Conservation (phyloP, 2,113 vertebrate species). For the Rhinopomastus cyanomelas region DNA sequence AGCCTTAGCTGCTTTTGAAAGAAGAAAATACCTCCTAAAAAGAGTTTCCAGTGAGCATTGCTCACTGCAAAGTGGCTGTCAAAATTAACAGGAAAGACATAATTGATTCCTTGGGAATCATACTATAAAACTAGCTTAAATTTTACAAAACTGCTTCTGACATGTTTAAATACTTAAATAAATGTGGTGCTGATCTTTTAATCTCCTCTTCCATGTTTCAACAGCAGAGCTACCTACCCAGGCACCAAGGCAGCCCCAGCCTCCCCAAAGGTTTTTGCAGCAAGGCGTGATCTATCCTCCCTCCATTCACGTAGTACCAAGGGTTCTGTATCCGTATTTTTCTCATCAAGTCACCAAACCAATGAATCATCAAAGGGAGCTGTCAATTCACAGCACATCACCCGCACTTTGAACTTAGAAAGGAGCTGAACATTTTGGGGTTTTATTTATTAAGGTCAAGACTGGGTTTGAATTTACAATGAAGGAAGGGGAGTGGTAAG, state of each 20-base stretch:
- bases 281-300: background rate
- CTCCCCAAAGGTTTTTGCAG: background rate
- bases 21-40: conserved; percentile 23
- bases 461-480: conserved; percentile 54
- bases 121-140: background rate
- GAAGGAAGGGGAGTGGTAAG: conserved; percentile 26
- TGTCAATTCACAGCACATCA: background rate
- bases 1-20: conserved; percentile 42
- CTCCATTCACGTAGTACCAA: background rate
- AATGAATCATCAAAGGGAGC: conserved; percentile 20
- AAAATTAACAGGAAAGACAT: conserved; percentile 20
- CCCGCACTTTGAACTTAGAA: conserved; percentile 36
- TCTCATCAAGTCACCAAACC: conserved; percentile 2
- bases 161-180: background rate
- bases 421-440: background rate
- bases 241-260: background rate
- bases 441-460: conserved; percentile 63
- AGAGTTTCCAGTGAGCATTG: conserved; percentile 21
- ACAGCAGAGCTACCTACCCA: background rate
- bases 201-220: background rate
- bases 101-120: conserved; percentile 9
- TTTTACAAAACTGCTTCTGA: background rate
- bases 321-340: background rate
- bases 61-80: background rate
- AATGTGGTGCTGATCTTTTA: conserved; percentile 18